These are phyloP conservation scores for Littorina saxatilis DNA, from an alignment of 1,140 invertebrate genomes.

Conservation along the genomic window DNA sequence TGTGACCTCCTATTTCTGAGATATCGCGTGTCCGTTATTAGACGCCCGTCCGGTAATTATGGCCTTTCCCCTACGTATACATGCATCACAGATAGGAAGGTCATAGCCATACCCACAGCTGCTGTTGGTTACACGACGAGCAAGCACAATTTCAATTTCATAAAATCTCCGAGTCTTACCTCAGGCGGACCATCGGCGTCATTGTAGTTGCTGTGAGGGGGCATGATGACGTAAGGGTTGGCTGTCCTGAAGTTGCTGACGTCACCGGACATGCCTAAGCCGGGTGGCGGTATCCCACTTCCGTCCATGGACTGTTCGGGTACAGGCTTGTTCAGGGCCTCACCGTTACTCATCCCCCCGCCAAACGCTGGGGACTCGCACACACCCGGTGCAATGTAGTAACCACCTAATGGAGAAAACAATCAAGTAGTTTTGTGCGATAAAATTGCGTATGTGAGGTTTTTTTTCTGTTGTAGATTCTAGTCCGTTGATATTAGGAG, in stretches of 20 bases:
- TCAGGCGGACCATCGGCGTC: conserved; percentile 39
- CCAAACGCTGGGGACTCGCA: conserved; percentile 82
- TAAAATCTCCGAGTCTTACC: too few relatives aligned
- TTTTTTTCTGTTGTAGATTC: too few relatives aligned
- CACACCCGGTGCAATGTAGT: conserved; percentile 84
- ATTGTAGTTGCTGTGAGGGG: conserved; percentile 61
- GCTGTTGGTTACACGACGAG: too few relatives aligned
- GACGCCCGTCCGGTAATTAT: too few relatives aligned
- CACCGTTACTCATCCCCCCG: neutral
- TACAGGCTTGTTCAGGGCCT: conserved; percentile 5
- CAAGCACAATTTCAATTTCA: too few relatives aligned
- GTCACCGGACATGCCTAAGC: neutral
- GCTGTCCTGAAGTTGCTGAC: conserved; percentile 86
- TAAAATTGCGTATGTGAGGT: too few relatives aligned
- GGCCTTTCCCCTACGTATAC: too few relatives aligned
- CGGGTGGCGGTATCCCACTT: conserved; percentile 86
- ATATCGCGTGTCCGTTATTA: too few relatives aligned
- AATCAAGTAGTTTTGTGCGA: neutral
- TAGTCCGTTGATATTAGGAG: too few relatives aligned
- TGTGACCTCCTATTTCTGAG: too few relatives aligned
- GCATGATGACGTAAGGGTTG: conserved; percentile 84
- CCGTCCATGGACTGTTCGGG: conserved; percentile 87
- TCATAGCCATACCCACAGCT: too few relatives aligned
- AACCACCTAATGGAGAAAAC: conserved; percentile 33
- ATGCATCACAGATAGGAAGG: too few relatives aligned